These are phyloP conservation scores for Dendroctonus valens DNA, from an alignment of 1,140 invertebrate genomes.

Conservation along the genomic window DNA sequence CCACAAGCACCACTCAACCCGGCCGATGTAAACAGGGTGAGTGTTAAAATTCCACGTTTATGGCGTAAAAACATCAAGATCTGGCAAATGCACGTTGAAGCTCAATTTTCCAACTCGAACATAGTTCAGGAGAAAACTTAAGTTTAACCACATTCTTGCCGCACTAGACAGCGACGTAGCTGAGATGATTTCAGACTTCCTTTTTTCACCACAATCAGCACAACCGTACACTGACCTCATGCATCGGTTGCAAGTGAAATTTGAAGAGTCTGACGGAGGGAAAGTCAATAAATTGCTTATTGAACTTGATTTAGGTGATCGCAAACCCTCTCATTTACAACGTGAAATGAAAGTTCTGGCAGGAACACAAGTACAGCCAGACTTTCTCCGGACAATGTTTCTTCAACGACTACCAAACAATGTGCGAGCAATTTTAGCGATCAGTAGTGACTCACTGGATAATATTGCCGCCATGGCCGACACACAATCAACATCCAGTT, in stretches of 20 bases:
- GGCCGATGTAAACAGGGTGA: constrained; percentile 2
- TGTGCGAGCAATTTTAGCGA: constrained; percentile 10
- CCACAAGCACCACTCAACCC: neutral
- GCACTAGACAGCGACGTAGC: neutral
- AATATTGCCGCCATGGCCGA: constrained; percentile 32
- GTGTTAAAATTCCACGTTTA: neutral
- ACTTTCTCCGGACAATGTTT: neutral
- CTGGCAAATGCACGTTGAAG: neutral
- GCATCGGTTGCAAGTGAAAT: neutral
- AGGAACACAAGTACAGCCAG: neutral
- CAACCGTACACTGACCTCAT: neutral
- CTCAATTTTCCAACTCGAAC: neutral
- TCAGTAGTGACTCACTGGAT: constrained; percentile 13
- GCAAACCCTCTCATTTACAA: neutral
- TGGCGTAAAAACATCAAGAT: too few species aligned
- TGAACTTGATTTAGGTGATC: neutral
- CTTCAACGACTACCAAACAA: neutral
- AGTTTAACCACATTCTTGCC: neutral
- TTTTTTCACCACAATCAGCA: neutral
- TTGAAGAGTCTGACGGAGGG: neutral
- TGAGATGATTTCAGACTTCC: neutral
- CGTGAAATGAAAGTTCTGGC: constrained; percentile 2
- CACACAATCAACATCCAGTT: constrained; percentile 1
- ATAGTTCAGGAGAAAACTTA: constrained; percentile 1
- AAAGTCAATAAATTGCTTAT: neutral